These are phyloP conservation scores for Trichacis sp. DNA, from an alignment of 2,888 invertebrate species.

Conservation along the genomic window DNA sequence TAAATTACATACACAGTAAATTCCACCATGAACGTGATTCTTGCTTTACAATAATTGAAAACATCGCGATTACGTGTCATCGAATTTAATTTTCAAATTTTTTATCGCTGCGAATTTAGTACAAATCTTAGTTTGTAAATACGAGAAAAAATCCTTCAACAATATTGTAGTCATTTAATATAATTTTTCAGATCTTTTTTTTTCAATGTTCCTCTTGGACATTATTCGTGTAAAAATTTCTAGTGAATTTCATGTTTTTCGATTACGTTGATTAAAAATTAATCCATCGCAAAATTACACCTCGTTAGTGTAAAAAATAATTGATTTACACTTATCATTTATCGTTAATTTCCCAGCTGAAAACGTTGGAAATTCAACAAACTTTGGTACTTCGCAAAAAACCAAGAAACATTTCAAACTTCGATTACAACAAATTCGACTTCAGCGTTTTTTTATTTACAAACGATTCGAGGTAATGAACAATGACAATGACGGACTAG, in stretches of 20 bases:
- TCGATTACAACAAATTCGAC: neutral
- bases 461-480: neutral
- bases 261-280: too few relatives aligned
- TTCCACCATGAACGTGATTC: constrained; percentile 30
- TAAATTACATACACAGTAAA: constrained; percentile 35
- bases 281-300: too few relatives aligned
- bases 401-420: too few relatives aligned
- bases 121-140: neutral
- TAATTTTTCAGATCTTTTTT: too few relatives aligned
- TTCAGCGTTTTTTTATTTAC: neutral
- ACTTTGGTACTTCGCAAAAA: too few relatives aligned
- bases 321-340: too few relatives aligned
- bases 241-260: too few relatives aligned
- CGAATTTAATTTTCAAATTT: neutral
- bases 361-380: too few relatives aligned
- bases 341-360: too few relatives aligned
- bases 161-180: too few relatives aligned
- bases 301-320: too few relatives aligned
- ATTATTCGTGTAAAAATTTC: too few relatives aligned
- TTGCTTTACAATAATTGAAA: constrained; percentile 23
- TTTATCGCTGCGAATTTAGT: constrained; percentile 6
- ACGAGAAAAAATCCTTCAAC: neutral
- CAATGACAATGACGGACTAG: neutral
- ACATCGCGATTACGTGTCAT: constrained; percentile 16
- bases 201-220: neutral